These are phyloP conservation scores for Xyrauchen texanus DNA, from an alignment of 2,113 vertebrate species.

Conservation along the genomic window DNA sequence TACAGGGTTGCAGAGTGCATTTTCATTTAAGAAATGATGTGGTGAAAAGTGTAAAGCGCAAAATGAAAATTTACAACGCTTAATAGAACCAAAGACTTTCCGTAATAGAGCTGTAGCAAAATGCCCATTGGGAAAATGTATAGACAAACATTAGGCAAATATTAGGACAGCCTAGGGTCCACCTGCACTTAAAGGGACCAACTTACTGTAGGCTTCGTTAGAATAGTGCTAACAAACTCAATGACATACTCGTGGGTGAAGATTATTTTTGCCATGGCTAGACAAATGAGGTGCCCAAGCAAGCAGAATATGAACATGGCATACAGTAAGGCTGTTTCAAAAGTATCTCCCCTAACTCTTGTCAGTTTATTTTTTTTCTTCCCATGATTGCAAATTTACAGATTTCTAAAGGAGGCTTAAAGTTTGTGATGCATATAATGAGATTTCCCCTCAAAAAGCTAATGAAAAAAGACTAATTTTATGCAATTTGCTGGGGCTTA, in stretches of 20 bases:
- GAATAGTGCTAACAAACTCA: neutral
- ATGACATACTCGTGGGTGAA: constrained; percentile 15
- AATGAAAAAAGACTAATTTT: constrained; percentile 72
- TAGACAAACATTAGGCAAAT: neutral
- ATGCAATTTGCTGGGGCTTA: constrained; percentile 69
- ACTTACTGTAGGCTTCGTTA: neutral
- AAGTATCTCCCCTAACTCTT: constrained; percentile 29
- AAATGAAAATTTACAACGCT: neutral
- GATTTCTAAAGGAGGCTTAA: constrained; percentile 64
- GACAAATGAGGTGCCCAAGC: constrained; percentile 40
- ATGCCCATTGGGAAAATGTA: neutral
- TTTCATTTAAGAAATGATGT: constrained; percentile 18
- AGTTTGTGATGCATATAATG: constrained; percentile 77
- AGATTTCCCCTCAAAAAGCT: constrained; percentile 68
- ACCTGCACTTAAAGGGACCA: neutral
- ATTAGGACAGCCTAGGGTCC: neutral
- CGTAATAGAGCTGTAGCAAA: neutral
- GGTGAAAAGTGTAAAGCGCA: constrained; percentile 19
- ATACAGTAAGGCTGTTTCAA: constrained; percentile 39
- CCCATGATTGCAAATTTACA: constrained; percentile 64
- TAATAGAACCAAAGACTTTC: neutral
- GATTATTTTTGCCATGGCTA: constrained; percentile 33
- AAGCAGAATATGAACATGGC: constrained; percentile 36
- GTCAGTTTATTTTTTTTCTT: constrained; percentile 24
- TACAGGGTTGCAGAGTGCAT: constrained; percentile 16